Base-by-base conservation (phyloP, 2,797 vertebrate species). In the Catamblyrhynchus diadema region DNA sequence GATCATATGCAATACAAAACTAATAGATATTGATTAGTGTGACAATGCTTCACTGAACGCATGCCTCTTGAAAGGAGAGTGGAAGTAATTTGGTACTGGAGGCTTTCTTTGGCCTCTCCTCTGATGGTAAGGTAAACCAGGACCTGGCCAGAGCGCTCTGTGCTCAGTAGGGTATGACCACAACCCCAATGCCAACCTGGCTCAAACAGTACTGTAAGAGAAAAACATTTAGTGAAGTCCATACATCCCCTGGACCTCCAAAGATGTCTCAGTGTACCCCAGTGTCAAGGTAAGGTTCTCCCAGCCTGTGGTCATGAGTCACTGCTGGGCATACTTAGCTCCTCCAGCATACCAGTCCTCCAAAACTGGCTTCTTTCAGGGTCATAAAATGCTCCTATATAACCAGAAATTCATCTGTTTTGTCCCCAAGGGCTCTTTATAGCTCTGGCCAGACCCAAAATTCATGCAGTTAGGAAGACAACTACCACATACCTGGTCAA, bases 401-500 rank as follows among this genome's bases (percentile, higher is more conserved):
- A 75, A 27, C 28, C 28, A 80, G 23, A 77, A 33, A 42, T n/a
- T 5, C 12, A 45, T 17, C 41, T 60, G 9, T 33, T 79, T 85
- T 69, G 20, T 22, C 24, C 7, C 5, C 42, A 28, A 64, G 13
- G 17, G 8, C 20, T 50, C 15, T 37, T 74, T 23, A 37, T n/a
- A 61, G 35, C 22, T 64, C 23, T 11, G n/a, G 53, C 8, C 20
- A 71, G 50, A 9, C 35, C 22, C 62, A 22, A 72, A 77, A 20
- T 54, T 44, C 3, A 12, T 2, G 25, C 6, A 33, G 51, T 23
- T 11, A 20, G 10, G 12, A 12, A 67, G 53, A 53, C 6, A 60
- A 33, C 14, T 10, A 23, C 11, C 4, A 6, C 4, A 9, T 12
- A 2, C 35, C 8, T 3, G 2, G 10, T 19, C 1, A 15, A 32